Conservation (phyloP, 2,797 vertebrate species). For the Pipistrellus nathusii region DNA sequence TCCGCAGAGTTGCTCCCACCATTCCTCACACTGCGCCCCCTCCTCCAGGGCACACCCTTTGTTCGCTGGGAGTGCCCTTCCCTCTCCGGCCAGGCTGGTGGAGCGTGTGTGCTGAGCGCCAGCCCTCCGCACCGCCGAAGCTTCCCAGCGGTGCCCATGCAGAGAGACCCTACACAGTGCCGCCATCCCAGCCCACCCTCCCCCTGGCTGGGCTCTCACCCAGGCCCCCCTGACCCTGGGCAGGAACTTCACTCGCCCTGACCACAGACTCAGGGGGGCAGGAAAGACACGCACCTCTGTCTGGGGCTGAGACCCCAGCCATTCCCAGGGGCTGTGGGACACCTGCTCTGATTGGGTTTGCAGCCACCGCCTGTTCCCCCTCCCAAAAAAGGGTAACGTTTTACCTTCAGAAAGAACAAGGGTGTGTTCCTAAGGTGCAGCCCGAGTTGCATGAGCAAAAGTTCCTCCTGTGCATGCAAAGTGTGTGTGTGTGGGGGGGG, state of each 20-base stretch:
- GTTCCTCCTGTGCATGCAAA: background rate
- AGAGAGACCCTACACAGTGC: background rate
- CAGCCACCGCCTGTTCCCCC: background rate
- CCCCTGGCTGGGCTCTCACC: background rate
- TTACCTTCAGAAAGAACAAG: background rate
- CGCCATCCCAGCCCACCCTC: background rate
- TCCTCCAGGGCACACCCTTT: background rate
- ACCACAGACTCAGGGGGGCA: background rate
- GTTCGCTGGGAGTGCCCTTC: background rate
- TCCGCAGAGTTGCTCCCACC: background rate
- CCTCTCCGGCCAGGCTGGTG: background rate
- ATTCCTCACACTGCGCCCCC: background rate
- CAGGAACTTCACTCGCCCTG: background rate
- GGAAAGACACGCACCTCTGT: background rate
- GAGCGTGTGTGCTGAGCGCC: fast-evolving
- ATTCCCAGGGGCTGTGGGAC: background rate
- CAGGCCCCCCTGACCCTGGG: background rate
- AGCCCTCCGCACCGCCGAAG: background rate
- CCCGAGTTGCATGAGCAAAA: background rate
- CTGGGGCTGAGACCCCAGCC: background rate
- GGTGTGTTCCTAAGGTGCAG: background rate
- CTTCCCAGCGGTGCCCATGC: background rate
- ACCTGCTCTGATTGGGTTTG: background rate
- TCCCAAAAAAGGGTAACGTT: background rate
- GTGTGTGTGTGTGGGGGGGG: too few species aligned